Percentiles rank a stretch among this genome's conserved stretches.
Evolutionary conservation across 2,888 invertebrate genomes (phyloP).

Genomic region (Marronus borbonicus): DNA sequence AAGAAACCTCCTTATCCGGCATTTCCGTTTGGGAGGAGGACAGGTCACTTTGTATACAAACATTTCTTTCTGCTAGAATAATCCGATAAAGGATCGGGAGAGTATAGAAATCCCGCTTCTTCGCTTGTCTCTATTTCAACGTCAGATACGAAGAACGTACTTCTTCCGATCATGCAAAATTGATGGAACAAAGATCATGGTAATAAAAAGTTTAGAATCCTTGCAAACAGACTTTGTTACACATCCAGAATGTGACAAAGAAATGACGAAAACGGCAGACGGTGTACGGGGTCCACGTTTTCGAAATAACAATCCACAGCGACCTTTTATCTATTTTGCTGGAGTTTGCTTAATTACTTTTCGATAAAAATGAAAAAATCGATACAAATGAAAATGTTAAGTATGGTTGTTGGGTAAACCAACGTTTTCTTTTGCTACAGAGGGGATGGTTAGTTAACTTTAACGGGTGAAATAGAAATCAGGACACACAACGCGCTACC

Average conservation of each 20-base stretch:
- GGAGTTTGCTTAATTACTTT: too few species aligned
- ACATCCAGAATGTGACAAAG: constrained; percentile 36
- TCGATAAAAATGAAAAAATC: too few species aligned
- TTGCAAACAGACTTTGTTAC: constrained; percentile 30
- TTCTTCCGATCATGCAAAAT: constrained; percentile 34
- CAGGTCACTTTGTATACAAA: constrained; percentile 42
- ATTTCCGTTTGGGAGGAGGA: constrained; percentile 13
- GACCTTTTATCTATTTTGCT: too few species aligned
- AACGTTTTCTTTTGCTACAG: too few species aligned
- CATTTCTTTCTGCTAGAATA: constrained; percentile 42
- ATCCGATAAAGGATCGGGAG: constrained; percentile 19
- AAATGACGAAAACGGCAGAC: background rate
- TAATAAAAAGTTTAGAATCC: constrained; percentile 45
- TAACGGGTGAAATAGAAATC: too few species aligned
- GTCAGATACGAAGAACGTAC: constrained; percentile 8
- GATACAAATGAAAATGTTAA: too few species aligned
- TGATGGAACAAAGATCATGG: constrained; percentile 32
- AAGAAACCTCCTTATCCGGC: constrained; percentile 35
- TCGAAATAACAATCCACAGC: too few species aligned
- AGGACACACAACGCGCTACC: too few species aligned
- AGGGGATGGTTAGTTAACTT: too few species aligned
- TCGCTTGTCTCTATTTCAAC: background rate
- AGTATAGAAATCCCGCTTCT: background rate
- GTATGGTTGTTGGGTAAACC: too few species aligned
- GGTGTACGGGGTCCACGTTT: background rate